Evolutionary conservation across 2,113 vertebrate genomes (phyloP).

Genomic region (Corythaixoides concolor): DNA sequence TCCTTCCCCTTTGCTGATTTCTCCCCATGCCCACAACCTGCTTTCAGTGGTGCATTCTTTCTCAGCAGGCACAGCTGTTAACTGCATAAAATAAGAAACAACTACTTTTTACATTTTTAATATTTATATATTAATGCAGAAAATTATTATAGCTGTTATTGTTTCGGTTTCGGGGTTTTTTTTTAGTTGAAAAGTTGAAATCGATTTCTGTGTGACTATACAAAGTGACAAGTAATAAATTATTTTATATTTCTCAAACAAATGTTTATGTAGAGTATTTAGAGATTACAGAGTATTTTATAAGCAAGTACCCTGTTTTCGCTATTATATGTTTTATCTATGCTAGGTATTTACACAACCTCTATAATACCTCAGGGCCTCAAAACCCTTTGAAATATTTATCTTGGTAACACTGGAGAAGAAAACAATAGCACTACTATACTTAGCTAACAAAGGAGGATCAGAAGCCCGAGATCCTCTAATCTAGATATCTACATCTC

Average conservation of each 20-base stretch:
- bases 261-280: neutral
- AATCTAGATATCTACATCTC: neutral
- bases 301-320: neutral
- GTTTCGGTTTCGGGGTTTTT: no score
- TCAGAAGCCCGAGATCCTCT: neutral
- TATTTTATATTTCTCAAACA: neutral
- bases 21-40: neutral
- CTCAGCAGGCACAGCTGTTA: neutral
- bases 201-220: fast-evolving
- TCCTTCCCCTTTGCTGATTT: neutral
- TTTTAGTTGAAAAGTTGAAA: neutral
- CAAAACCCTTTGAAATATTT: neutral
- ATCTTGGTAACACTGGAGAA: neutral
- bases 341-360: neutral
- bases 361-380: neutral
- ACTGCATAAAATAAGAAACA: neutral
- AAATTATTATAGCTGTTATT: neutral
- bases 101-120: neutral
- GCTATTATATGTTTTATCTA: neutral
- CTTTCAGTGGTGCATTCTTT: neutral
- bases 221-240: neutral
- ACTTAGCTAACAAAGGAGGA: neutral
- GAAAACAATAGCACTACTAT: neutral
- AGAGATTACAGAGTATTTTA: neutral
- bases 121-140: neutral